Evolutionary conservation across 1,140 invertebrate genomes (phyloP).

Genomic region (Panonychus citri): DNA sequence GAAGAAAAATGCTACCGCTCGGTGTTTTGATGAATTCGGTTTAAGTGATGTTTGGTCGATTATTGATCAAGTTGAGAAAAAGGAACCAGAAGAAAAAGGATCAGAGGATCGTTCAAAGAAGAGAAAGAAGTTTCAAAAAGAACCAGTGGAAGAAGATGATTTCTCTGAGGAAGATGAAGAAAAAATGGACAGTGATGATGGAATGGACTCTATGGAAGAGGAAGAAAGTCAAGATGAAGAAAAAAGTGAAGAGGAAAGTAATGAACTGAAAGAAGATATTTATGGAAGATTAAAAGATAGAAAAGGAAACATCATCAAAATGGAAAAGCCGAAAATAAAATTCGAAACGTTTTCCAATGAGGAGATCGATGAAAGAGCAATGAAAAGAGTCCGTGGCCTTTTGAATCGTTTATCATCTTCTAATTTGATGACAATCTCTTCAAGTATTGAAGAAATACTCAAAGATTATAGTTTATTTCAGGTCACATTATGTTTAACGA

Average conservation of each 20-base stretch:
- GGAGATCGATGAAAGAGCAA: not conserved
- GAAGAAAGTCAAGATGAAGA: not conserved
- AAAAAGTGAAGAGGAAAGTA: not conserved
- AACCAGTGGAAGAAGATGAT: too few species aligned
- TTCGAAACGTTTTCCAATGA: not conserved
- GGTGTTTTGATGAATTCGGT: too few species aligned
- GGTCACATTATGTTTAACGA: slow-evolving; percentile 1
- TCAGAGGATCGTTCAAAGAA: too few species aligned
- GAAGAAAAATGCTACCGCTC: too few species aligned
- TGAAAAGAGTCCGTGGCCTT: slow-evolving; percentile 3
- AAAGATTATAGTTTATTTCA: not conserved
- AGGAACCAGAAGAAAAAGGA: too few species aligned
- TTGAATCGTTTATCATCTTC: slow-evolving; percentile 6
- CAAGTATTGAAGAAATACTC: slow-evolving; percentile 4
- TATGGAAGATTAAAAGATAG: not conserved
- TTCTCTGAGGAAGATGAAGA: too few species aligned
- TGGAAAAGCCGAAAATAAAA: not conserved
- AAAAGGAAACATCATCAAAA: not conserved
- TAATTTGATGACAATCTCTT: slow-evolving; percentile 4
- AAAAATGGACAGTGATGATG: not conserved
- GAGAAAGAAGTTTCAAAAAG: too few species aligned
- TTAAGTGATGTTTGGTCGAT: too few species aligned
- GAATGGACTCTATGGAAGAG: not conserved
- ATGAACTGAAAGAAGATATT: not conserved
- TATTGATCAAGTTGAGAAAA: too few species aligned